A percentile compares a stretch with the other conserved stretches of the same genome.
These are phyloP conservation scores for Heliocidaris erythrogramma DNA, from an alignment of 35 echinoderm and acorn worm species.

Conservation along the genomic window DNA sequence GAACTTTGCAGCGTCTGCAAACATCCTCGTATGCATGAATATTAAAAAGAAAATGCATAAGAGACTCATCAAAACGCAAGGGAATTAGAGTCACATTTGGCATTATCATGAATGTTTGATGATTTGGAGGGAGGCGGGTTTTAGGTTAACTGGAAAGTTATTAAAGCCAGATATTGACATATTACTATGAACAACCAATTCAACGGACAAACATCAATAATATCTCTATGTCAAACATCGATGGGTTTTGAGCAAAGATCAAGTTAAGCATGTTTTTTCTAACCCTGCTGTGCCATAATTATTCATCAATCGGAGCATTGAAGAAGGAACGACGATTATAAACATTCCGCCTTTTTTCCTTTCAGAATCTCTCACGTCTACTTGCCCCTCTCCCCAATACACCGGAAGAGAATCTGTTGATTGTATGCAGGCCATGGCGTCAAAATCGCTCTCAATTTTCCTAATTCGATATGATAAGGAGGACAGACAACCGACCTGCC, in stretches of 20 bases:
- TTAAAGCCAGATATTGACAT: neutral
- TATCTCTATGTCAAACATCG: too few relatives aligned
- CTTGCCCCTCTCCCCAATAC: neutral
- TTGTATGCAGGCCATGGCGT: neutral
- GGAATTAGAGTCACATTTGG: neutral
- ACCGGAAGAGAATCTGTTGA: conserved; percentile 39
- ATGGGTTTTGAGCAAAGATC: too few relatives aligned
- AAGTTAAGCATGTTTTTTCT: too few relatives aligned
- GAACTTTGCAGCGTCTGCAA: conserved; percentile 1
- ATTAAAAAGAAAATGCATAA: neutral
- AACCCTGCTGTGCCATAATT: too few relatives aligned
- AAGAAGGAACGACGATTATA: too few relatives aligned
- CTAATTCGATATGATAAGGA: conserved; percentile 22
- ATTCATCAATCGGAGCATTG: too few relatives aligned
- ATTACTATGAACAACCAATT: neutral
- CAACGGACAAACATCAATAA: neutral
- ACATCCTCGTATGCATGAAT: neutral
- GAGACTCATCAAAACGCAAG: neutral
- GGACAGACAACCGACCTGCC: conserved; percentile 12
- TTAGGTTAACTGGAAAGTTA: neutral
- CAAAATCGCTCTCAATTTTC: conserved; percentile 13
- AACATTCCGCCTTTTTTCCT: too few relatives aligned
- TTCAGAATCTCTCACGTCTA: neutral
- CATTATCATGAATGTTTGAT: neutral
- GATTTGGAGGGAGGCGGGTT: neutral